Conservation (phyloP, 2,113 vertebrate genomes). For the Malurus elegans region DNA sequence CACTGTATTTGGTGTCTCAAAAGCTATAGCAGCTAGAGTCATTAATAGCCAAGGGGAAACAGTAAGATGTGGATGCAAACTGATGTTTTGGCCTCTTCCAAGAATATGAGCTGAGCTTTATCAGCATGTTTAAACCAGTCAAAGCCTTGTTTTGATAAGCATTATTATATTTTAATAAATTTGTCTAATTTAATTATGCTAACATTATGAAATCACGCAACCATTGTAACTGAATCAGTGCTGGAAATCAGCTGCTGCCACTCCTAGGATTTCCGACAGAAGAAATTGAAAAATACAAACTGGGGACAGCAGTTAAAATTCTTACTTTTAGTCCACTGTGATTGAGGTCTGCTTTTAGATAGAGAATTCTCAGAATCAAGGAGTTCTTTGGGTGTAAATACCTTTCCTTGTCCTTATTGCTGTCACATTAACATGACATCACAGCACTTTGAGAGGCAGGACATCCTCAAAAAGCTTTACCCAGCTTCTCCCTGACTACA, state of each 20-base stretch:
- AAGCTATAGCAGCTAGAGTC: background rate
- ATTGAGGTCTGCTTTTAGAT: background rate
- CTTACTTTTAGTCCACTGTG: background rate
- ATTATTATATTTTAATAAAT: constrained; percentile 1
- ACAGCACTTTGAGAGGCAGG: background rate
- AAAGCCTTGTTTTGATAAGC: background rate
- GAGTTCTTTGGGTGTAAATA: background rate
- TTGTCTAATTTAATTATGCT: background rate
- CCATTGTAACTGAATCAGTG: background rate
- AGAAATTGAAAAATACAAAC: background rate
- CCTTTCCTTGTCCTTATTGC: background rate
- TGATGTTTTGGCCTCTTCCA: background rate
- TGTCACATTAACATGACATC: background rate
- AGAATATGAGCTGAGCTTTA: background rate
- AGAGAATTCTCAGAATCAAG: background rate
- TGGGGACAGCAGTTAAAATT: background rate
- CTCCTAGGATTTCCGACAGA: background rate
- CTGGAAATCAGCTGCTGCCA: background rate
- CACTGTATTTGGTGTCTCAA: background rate
- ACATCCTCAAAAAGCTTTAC: background rate
- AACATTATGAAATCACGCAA: background rate
- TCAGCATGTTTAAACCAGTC: background rate
- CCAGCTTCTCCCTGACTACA: background rate
- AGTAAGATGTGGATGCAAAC: background rate
- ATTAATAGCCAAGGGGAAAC: background rate